phyloP scores from a whole-genome alignment of 2,888 invertebrate genomes.

The Trilocha varians region DNA sequence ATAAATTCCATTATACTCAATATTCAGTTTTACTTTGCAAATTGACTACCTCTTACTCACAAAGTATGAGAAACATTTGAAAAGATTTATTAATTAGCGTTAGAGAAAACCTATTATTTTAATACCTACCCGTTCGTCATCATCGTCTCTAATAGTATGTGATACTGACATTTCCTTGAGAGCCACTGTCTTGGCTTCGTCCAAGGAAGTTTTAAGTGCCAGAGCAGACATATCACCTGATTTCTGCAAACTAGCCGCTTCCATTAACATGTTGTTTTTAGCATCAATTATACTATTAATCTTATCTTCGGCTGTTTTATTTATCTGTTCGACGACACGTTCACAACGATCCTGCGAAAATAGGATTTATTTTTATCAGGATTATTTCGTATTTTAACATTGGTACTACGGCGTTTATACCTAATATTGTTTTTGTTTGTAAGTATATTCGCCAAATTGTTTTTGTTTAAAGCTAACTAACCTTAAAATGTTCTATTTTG shows the following conservation, averaged over 20 bases:
- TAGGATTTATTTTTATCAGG: not conserved
- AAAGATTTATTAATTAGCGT: not conserved
- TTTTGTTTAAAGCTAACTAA: constrained; percentile 13
- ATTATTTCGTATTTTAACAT: not conserved
- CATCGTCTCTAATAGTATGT: constrained; percentile 42
- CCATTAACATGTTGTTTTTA: constrained; percentile 52
- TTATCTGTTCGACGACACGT: constrained; percentile 67
- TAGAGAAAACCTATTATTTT: constrained; percentile 44
- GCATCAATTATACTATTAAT: constrained; percentile 60
- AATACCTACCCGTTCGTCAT: not conserved
- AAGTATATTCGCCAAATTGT: no score
- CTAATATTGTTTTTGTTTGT: not conserved
- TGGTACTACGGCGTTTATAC: no score
- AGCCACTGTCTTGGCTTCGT: constrained; percentile 57
- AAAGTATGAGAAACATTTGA: no score
- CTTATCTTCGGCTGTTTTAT: constrained; percentile 63
- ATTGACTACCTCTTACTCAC: no score
- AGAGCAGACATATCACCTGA: constrained; percentile 56
- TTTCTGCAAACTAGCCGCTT: constrained; percentile 52
- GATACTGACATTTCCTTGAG: constrained; percentile 37
- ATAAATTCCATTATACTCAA: no score
- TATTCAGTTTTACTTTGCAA: no score
- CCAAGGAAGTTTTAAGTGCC: constrained; percentile 57
- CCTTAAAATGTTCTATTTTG: constrained; percentile 72
- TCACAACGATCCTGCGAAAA: constrained; percentile 63